phyloP scores from a whole-genome alignment of 2,113 vertebrate genomes.

The Butorides virescens region DNA sequence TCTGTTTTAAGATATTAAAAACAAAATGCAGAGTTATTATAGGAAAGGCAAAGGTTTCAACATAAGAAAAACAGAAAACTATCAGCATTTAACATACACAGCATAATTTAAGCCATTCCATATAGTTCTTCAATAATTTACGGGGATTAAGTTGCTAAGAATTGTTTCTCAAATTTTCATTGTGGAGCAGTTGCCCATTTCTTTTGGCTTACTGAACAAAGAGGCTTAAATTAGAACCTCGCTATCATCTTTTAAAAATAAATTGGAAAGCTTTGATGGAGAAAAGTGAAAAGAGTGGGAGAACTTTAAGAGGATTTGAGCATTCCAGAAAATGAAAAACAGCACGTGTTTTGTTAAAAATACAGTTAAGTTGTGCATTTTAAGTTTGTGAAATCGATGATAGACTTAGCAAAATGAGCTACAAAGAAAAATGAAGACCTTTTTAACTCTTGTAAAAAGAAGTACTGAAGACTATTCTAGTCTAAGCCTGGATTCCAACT shows the following conservation, averaged over 20 bases:
- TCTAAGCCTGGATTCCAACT: background rate
- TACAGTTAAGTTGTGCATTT: conserved; percentile 9
- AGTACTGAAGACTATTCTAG: background rate
- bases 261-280: background rate
- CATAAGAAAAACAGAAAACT: background rate
- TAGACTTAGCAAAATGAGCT: background rate
- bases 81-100: background rate
- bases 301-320: conserved; percentile 15
- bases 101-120: background rate
- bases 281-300: background rate
- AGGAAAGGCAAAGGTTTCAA: background rate
- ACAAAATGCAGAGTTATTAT: background rate
- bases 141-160: background rate
- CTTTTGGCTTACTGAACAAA: conserved; percentile 4
- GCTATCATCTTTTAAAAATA: background rate
- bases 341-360: background rate
- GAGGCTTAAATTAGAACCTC: conserved; percentile 36
- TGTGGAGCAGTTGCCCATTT: background rate
- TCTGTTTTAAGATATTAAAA: background rate
- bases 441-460: background rate
- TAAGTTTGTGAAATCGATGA: background rate
- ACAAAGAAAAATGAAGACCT: background rate
- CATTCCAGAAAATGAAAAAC: background rate
- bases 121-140: background rate
- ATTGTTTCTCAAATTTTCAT: background rate